phyloP scores from a whole-genome alignment of 2,888 invertebrate species.

The Invenusta paracnida region DNA sequence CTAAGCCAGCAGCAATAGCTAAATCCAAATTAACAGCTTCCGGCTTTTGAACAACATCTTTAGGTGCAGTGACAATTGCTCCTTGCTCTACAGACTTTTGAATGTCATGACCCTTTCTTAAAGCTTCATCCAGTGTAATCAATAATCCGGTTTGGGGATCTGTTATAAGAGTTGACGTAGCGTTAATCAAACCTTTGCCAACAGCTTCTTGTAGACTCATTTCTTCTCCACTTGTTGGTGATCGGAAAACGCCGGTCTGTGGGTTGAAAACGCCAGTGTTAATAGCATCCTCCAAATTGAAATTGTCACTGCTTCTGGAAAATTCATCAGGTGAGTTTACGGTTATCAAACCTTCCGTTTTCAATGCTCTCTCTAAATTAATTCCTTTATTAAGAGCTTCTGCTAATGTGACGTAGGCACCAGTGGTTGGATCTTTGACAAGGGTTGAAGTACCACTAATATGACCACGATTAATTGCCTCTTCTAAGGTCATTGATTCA shows the following conservation, averaged over 20 bases:
- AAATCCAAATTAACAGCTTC: background rate
- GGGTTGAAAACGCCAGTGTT: background rate
- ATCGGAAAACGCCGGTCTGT: background rate
- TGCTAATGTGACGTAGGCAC: background rate
- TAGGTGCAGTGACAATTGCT: background rate
- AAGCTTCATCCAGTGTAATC: background rate
- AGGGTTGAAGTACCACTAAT: background rate
- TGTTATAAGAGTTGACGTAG: background rate
- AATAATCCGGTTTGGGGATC: background rate
- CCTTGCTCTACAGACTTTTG: background rate
- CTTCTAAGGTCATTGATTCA: conserved; percentile 73
- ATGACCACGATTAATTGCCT: conserved; percentile 66
- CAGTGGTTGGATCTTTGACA: background rate
- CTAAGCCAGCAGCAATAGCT: conserved; percentile 3
- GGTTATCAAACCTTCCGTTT: background rate
- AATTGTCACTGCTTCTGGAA: background rate
- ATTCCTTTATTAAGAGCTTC: background rate
- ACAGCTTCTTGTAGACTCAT: background rate
- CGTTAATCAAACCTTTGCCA: background rate
- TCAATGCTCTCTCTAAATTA: background rate
- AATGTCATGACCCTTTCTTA: background rate
- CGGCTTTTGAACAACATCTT: background rate
- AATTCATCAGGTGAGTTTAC: background rate
- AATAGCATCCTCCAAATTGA: background rate
- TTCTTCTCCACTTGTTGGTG: background rate